These are phyloP conservation scores for Pterocles orientalis DNA, from an alignment of 2,113 vertebrate genomes.

Conservation along the genomic window DNA sequence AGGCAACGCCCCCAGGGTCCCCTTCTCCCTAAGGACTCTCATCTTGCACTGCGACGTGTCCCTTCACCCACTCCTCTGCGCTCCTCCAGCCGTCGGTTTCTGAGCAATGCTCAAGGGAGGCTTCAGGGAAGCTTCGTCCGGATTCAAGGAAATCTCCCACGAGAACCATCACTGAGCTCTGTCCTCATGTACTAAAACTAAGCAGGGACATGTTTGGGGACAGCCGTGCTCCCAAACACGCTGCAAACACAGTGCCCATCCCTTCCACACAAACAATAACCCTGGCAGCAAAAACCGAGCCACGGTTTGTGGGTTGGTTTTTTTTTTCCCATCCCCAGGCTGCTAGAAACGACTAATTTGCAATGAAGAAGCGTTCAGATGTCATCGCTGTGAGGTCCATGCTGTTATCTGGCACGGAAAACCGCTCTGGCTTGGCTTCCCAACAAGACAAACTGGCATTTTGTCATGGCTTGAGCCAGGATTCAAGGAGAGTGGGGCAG, in stretches of 20 bases:
- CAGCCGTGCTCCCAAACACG: neutral
- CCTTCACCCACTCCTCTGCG: rapidly evolving
- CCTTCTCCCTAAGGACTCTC: neutral
- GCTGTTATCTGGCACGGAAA: slow-evolving; percentile 9
- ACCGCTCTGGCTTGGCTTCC: neutral
- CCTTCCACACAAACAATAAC: neutral
- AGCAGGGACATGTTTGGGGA: rapidly evolving
- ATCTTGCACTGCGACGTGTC: rapidly evolving
- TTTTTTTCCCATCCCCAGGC: neutral
- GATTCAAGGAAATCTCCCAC: neutral
- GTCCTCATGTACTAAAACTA: rapidly evolving
- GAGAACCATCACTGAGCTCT: neutral
- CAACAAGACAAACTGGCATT: slow-evolving; percentile 35
- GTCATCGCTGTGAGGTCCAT: neutral
- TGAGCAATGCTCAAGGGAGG: neutral
- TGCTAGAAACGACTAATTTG: neutral
- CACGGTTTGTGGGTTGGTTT: neutral
- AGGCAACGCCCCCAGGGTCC: neutral
- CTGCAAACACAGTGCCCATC: neutral
- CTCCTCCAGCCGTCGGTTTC: neutral
- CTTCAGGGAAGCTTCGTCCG: neutral
- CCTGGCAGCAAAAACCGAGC: neutral
- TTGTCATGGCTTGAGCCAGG: neutral
- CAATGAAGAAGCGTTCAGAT: neutral
- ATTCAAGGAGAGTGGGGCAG: neutral